A percentile compares a stretch with the other conserved stretches of the same genome.
Evolutionary conservation across 2,888 invertebrate genomes (phyloP).

Genomic region (Agonopterix arenella): DNA sequence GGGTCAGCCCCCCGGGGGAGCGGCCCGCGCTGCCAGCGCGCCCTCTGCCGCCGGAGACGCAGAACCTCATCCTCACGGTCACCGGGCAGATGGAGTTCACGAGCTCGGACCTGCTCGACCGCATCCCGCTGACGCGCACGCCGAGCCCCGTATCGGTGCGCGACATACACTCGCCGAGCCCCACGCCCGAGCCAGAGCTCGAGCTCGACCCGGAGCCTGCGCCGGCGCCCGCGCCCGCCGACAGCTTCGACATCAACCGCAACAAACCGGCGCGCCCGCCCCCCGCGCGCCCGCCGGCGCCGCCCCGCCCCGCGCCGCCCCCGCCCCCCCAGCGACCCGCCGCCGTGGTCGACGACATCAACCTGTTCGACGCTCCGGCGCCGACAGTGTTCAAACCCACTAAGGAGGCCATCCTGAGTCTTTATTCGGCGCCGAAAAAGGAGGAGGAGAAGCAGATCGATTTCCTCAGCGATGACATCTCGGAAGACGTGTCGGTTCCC

Average conservation of each 20-base stretch:
- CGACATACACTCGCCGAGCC: slow-evolving; percentile 89
- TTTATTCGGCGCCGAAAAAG: slow-evolving; percentile 68
- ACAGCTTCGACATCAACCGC: slow-evolving; percentile 58
- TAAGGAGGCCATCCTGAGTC: slow-evolving; percentile 78
- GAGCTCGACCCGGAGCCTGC: slow-evolving; percentile 28
- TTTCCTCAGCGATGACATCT: slow-evolving; percentile 76
- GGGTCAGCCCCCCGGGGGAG: slow-evolving; percentile 21
- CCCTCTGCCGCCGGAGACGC: slow-evolving; percentile 86
- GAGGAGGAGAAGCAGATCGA: slow-evolving; percentile 66
- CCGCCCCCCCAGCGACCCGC: slow-evolving; percentile 52
- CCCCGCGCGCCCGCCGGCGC: slow-evolving; percentile 60
- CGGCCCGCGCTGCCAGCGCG: slow-evolving; percentile 61
- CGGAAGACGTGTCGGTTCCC: slow-evolving; percentile 42
- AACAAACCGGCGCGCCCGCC: slow-evolving; percentile 50
- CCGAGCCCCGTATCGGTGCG: slow-evolving; percentile 92
- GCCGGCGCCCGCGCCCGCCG: slow-evolving; percentile 25
- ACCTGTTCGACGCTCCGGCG: slow-evolving; percentile 77
- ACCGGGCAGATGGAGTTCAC: slow-evolving; percentile 93
- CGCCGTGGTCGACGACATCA: slow-evolving; percentile 46
- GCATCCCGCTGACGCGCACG: slow-evolving; percentile 89
- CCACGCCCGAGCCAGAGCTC: slow-evolving; percentile 81
- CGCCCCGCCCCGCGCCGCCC: slow-evolving; percentile 65
- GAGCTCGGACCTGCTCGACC: slow-evolving; percentile 88
- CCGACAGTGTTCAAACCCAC: slow-evolving; percentile 69
- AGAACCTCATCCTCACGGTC: slow-evolving; percentile 89